These are phyloP conservation scores for Zenarchopterus dispar DNA, from an alignment of 2,797 vertebrate species.

Conservation along the genomic window DNA sequence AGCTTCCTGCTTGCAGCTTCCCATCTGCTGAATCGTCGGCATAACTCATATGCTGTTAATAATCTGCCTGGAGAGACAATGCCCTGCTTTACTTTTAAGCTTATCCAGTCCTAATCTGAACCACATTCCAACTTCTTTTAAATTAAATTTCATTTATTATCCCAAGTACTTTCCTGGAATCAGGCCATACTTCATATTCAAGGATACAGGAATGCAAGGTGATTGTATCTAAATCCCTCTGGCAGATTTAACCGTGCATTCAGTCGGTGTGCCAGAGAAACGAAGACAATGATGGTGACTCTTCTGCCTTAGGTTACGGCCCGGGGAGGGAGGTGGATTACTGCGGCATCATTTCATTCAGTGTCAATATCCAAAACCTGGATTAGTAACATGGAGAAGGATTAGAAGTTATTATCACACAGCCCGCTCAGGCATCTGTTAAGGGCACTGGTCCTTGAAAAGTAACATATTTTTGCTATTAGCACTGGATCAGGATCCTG, in stretches of 20 bases:
- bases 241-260: constrained; percentile 53
- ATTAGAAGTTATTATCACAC: constrained; percentile 71
- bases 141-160: constrained; percentile 70
- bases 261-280: constrained; percentile 29
- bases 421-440: constrained; percentile 64
- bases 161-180: constrained; percentile 67
- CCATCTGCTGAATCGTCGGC: constrained; percentile 31
- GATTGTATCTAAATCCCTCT: constrained; percentile 77
- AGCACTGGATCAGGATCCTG: constrained; percentile 16
- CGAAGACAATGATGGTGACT: constrained; percentile 14
- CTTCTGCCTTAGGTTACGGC: constrained; percentile 51
- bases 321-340: constrained; percentile 56
- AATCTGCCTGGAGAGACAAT: constrained; percentile 72
- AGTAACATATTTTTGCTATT: constrained; percentile 70
- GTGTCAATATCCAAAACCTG: constrained; percentile 64
- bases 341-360: constrained; percentile 59
- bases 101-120: constrained; percentile 69
- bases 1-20: constrained; percentile 64
- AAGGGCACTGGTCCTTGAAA: constrained; percentile 57
- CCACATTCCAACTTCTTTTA: constrained; percentile 52
- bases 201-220: constrained; percentile 59
- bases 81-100: constrained; percentile 55
- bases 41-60: constrained; percentile 67
- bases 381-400: constrained; percentile 62
- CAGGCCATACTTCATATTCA: constrained; percentile 44